A percentile compares a stretch with the other conserved stretches of the same genome.
These are phyloP conservation scores for Drosophila macrospina DNA, from an alignment of 2,888 invertebrate species.

Conservation along the genomic window DNA sequence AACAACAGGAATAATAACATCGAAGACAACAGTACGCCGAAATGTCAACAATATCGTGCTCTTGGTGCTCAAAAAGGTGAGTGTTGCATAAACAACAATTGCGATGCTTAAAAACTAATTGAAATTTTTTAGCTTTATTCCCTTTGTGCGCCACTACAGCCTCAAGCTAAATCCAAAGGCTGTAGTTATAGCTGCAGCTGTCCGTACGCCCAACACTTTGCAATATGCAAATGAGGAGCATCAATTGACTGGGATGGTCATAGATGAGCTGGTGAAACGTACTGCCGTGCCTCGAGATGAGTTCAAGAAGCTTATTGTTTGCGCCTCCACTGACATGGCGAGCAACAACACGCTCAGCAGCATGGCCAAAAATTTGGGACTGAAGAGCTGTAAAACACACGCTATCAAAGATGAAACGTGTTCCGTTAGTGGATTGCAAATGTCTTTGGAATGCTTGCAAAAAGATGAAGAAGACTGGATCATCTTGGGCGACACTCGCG, in stretches of 20 bases:
- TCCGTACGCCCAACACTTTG: constrained; percentile 96
- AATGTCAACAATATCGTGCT: constrained; percentile 36
- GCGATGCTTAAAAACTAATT: background rate
- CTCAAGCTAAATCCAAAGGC: constrained; percentile 87
- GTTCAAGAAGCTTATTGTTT: constrained; percentile 95
- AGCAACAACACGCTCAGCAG: constrained; percentile 85
- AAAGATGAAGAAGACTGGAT: constrained; percentile 37
- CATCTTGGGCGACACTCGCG: constrained; percentile 61
- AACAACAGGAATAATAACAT: constrained; percentile 2
- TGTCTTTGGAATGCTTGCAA: constrained; percentile 53
- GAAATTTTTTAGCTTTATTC: constrained; percentile 28
- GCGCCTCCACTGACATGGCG: constrained; percentile 86
- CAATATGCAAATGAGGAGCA: constrained; percentile 86
- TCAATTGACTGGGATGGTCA: constrained; percentile 93
- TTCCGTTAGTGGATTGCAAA: constrained; percentile 47
- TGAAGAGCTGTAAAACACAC: constrained; percentile 93
- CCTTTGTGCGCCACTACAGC: constrained; percentile 34
- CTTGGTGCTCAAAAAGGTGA: constrained; percentile 38
- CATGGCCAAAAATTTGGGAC: constrained; percentile 94
- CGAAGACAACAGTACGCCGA: constrained; percentile 21
- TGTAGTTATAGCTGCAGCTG: constrained; percentile 96
- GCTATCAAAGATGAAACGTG: constrained; percentile 87
- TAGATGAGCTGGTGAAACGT: constrained; percentile 92
- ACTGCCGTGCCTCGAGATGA: constrained; percentile 92
- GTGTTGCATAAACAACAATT: constrained; percentile 4